Evolutionary conservation across 1,140 invertebrate genomes (phyloP).

Genomic region (Listronotus bonariensis): DNA sequence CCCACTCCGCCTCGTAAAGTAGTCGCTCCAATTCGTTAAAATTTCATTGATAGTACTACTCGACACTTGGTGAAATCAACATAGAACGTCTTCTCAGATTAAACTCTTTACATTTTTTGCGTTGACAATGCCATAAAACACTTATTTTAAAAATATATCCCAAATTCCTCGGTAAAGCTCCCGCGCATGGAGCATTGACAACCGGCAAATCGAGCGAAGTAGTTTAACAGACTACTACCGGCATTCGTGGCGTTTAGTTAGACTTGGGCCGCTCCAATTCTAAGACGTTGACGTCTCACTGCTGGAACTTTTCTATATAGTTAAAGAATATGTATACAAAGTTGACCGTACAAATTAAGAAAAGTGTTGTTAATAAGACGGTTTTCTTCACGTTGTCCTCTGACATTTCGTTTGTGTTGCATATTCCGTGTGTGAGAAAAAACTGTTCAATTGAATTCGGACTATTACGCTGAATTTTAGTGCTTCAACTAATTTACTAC

Average conservation of each 20-base stretch:
- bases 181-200: constrained; percentile 18
- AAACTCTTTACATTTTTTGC: background rate
- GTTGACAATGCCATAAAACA: constrained; percentile 10
- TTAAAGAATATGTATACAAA: constrained; percentile 56
- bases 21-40: constrained; percentile 2
- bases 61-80: constrained; percentile 19
- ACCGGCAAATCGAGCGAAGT: constrained; percentile 10
- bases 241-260: constrained; percentile 32
- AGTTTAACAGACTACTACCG: constrained; percentile 17
- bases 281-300: constrained; percentile 30
- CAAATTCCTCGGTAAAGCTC: too few relatives aligned
- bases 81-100: background rate
- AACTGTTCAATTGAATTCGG: constrained; percentile 49
- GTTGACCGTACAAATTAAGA: constrained; percentile 53
- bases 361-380: constrained; percentile 52
- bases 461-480: constrained; percentile 17
- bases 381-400: constrained; percentile 47
- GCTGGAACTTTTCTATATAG: constrained; percentile 36
- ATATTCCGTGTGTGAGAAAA: constrained; percentile 56
- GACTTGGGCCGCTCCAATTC: constrained; percentile 35
- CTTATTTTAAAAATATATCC: constrained; percentile 12
- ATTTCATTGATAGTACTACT: constrained; percentile 36
- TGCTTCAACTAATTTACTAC: constrained; percentile 47
- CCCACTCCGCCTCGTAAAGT: constrained; percentile 38
- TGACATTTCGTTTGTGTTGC: constrained; percentile 49